phyloP scores from a whole-genome alignment of 2,113 vertebrate species.

The Brachyhypopomus gauderio region DNA sequence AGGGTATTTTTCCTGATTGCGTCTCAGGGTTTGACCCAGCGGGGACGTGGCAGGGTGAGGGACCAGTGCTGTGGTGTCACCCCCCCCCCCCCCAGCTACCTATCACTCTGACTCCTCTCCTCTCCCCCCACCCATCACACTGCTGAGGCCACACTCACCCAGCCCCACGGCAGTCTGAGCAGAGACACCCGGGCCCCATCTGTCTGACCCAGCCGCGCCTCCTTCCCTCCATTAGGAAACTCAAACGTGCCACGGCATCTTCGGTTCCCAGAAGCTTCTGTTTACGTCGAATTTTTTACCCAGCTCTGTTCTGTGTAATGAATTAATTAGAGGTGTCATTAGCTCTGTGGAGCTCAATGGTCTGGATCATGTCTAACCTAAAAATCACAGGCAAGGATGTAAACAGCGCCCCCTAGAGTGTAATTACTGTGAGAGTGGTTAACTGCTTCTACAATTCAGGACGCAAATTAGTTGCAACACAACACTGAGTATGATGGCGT shows the following conservation, averaged over 20 bases:
- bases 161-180: not conserved
- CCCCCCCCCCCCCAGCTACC: conserved; percentile 1
- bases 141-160: not conserved
- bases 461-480: conserved; percentile 25
- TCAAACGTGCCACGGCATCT: not conserved
- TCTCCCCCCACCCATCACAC: conserved; percentile 9
- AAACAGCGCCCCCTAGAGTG: conserved; percentile 45
- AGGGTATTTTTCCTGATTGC: conserved; percentile 37
- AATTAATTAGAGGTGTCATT: conserved; percentile 52
- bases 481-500: not conserved
- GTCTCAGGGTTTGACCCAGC: conserved; percentile 40
- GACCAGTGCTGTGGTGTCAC: not conserved
- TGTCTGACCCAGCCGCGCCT: conserved; percentile 16
- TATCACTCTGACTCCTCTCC: conserved; percentile 2
- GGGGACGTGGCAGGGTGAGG: conserved; percentile 15
- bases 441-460: conserved; percentile 20
- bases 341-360: conserved; percentile 46
- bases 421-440: conserved; percentile 36
- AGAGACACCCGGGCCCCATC: not conserved
- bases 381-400: conserved; percentile 45
- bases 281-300: conserved; percentile 18
- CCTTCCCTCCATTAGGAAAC: conserved; percentile 1
- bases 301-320: conserved; percentile 39
- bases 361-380: conserved; percentile 44
- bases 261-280: conserved; percentile 27